Base-by-base conservation (phyloP, 2,113 vertebrate genomes). In the Strix uralensis region DNA sequence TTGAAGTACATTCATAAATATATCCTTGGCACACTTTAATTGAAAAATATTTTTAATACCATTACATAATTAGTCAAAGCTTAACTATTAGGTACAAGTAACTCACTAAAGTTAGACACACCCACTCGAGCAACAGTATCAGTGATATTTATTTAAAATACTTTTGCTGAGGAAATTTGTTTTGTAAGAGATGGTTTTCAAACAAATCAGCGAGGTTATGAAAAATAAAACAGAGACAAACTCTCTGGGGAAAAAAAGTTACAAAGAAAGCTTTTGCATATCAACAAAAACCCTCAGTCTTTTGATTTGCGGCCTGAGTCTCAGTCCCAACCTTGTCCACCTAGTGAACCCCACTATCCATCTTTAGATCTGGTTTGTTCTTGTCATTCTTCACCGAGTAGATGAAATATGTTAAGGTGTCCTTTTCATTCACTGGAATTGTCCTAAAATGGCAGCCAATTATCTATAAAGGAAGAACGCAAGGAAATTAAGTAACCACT, bases 351-450 rank as follows among this genome's bases (percentile, higher is more conserved):
- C 98, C 96, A 91, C 98, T 98, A 91, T 98, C 98, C 94, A 98
- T 96, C 96, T 98, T 98, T 97, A 98, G 98, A 92, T 98, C 98
- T 83, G 97, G 62, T 88, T 98, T 98, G 97, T 98, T 98, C 98
- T 98, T 98, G 94, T 98, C 98, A 83, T 98, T 98, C 98, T 98
- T 98, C 96, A 98, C 98, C 2, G 98, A 98, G 97, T 98, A 98
- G 98, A 98, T 98, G 97, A 98, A 98, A 97, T 98, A 98, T 16
- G 98, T 98, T 97, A 98, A 98, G 96, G 98, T 98, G 97, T 98
- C 98, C 97, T 98, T 98, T 97, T 98, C 98, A 92, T 98, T 98
- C 97, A 98, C 98, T 90, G 98, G 98, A 96, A 98, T 98, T 94
- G 98, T 98, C 94, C 98, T 98, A 96, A 98, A 98, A 92, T 98